phyloP scores from a whole-genome alignment of 2,888 invertebrate species.

The Thalpophila matura region DNA sequence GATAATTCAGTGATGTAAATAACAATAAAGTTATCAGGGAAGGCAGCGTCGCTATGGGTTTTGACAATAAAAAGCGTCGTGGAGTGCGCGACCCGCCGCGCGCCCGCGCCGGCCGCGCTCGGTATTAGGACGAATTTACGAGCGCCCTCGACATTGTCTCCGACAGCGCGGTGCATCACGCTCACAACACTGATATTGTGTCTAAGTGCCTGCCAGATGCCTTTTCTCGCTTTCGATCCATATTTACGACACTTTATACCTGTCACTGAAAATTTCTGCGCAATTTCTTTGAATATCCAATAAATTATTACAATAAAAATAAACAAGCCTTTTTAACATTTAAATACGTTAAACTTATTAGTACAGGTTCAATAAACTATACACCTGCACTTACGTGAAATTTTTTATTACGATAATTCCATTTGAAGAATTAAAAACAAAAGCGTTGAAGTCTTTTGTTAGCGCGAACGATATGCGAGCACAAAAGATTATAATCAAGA shows the following conservation, averaged over 20 bases:
- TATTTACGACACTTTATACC: slow-evolving; percentile 38
- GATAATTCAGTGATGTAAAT: slow-evolving; percentile 89
- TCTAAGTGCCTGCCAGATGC: slow-evolving; percentile 46
- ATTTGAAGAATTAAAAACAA: slow-evolving; percentile 32
- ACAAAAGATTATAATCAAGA: slow-evolving; percentile 51
- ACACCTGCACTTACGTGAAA: slow-evolving; percentile 12
- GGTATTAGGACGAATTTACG: slow-evolving; percentile 85
- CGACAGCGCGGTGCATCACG: slow-evolving; percentile 54
- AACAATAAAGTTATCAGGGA: slow-evolving; percentile 89
- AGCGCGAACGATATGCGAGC: slow-evolving; percentile 43
- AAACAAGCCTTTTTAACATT: neutral
- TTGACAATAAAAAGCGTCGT: slow-evolving; percentile 88
- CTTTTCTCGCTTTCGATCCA: slow-evolving; percentile 34
- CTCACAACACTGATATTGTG: slow-evolving; percentile 51
- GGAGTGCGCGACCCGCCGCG: slow-evolving; percentile 79
- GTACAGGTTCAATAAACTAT: slow-evolving; percentile 3
- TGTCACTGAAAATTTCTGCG: neutral
- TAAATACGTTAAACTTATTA: slow-evolving; percentile 1
- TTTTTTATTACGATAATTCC: slow-evolving; percentile 19
- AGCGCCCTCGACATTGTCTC: slow-evolving; percentile 68
- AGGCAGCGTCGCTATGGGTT: slow-evolving; percentile 85
- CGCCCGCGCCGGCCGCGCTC: slow-evolving; percentile 48
- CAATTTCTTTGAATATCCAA: neutral
- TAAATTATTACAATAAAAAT: neutral
- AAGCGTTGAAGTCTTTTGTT: slow-evolving; percentile 78